These are phyloP conservation scores for Odontothrips loti DNA, from an alignment of 2,888 invertebrate genomes.

Conservation along the genomic window DNA sequence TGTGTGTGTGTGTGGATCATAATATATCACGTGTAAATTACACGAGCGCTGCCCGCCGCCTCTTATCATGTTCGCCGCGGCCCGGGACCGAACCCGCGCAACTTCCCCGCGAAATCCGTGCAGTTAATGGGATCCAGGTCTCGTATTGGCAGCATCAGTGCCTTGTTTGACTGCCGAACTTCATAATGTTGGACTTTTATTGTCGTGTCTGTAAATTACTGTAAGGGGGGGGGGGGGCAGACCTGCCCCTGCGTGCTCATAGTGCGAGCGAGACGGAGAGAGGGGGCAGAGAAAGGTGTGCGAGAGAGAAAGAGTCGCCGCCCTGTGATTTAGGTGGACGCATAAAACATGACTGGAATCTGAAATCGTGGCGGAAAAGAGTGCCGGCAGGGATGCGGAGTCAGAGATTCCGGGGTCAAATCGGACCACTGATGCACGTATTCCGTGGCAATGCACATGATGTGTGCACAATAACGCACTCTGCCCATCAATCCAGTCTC, in stretches of 20 bases:
- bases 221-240: background rate
- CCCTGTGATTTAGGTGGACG: constrained; percentile 16
- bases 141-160: background rate
- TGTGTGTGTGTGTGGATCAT: background rate
- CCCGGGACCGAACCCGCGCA: background rate
- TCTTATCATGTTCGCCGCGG: background rate
- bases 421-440: too few relatives aligned
- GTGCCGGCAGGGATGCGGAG: background rate
- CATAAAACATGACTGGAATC: constrained; percentile 2
- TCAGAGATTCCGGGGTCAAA: background rate
- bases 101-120: background rate
- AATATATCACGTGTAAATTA: constrained; percentile 12
- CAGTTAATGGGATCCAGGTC: too few relatives aligned
- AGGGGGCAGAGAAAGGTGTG: background rate
- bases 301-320: background rate
- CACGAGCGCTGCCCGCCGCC: background rate
- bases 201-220: background rate
- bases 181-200: constrained; percentile 14
- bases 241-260: too few relatives aligned
- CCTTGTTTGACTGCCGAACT: constrained; percentile 20
- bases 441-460: too few relatives aligned
- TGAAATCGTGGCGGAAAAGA: background rate
- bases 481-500: too few relatives aligned
- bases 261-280: too few relatives aligned
- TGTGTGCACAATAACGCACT: too few relatives aligned